Conservation (phyloP, 2,113 vertebrate genomes). For the Hemichromis elongatus region DNA sequence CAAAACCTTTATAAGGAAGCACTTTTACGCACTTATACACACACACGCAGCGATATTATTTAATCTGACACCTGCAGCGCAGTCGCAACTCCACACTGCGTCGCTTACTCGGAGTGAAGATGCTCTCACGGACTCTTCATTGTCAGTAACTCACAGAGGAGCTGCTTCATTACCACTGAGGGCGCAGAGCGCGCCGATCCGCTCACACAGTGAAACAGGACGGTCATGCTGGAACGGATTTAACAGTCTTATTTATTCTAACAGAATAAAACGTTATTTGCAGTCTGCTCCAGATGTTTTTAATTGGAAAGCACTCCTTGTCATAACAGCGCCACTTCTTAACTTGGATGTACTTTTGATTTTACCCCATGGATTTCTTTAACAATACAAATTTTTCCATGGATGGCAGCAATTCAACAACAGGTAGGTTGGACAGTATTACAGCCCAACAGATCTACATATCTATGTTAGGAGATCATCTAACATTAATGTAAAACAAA, state of each 20-base stretch:
- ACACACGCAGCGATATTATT: neutral
- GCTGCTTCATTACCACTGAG: neutral
- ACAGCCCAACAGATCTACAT: neutral
- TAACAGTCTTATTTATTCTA: neutral
- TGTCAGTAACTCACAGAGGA: neutral
- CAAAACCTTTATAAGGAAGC: neutral
- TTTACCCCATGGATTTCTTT: slow-evolving; percentile 53
- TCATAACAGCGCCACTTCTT: neutral
- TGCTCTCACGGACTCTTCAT: neutral
- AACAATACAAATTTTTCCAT: slow-evolving; percentile 38
- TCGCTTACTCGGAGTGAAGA: neutral
- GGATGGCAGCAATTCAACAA: slow-evolving; percentile 13
- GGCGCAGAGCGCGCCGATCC: neutral
- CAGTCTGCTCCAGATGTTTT: neutral
- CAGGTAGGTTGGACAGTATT: slow-evolving; percentile 25
- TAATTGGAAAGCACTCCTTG: neutral
- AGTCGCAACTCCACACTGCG: neutral
- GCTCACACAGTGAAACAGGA: neutral
- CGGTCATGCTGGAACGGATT: neutral
- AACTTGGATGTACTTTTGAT: neutral
- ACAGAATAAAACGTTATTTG: neutral
- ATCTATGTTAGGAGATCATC: neutral
- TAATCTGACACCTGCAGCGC: neutral
- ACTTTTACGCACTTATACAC: neutral
- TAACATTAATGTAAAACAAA: neutral